These are phyloP conservation scores for Vireo griseus DNA, from an alignment of 2,797 vertebrate genomes.

Conservation along the genomic window DNA sequence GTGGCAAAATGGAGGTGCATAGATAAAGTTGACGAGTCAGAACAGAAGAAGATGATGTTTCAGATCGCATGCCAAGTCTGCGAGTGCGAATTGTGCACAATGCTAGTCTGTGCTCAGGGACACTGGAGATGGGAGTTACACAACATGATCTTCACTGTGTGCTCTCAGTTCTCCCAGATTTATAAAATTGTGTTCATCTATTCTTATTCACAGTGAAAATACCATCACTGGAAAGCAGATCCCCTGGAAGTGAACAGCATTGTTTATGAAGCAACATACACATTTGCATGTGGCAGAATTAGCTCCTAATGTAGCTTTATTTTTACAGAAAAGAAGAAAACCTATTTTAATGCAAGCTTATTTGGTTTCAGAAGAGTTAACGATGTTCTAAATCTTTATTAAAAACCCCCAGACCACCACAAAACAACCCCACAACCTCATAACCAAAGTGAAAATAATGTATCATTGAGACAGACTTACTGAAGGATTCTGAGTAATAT, in stretches of 20 bases:
- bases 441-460: conserved; percentile 4
- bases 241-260: neutral
- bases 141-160: neutral
- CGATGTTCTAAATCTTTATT: neutral
- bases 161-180: neutral
- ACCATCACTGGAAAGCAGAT: neutral
- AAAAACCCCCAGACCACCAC: neutral
- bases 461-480: neutral
- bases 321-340: neutral
- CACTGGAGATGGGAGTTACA: conserved; percentile 19
- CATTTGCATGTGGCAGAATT: neutral
- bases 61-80: neutral
- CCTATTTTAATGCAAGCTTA: neutral
- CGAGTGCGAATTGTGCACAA: neutral
- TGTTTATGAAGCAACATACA: neutral
- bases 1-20: neutral
- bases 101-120: conserved; percentile 20
- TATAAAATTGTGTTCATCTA: neutral
- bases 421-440: neutral
- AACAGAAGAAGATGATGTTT: conserved; percentile 14
- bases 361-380: neutral
- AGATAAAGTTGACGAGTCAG: neutral
- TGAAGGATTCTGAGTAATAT: conserved; percentile 1
- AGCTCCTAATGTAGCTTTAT: neutral
- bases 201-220: neutral